Percentiles rank a stretch among this genome's conserved stretches.
Evolutionary conservation across 2,797 vertebrate genomes (phyloP).

Genomic region (Pangasius sanitwongsei): DNA sequence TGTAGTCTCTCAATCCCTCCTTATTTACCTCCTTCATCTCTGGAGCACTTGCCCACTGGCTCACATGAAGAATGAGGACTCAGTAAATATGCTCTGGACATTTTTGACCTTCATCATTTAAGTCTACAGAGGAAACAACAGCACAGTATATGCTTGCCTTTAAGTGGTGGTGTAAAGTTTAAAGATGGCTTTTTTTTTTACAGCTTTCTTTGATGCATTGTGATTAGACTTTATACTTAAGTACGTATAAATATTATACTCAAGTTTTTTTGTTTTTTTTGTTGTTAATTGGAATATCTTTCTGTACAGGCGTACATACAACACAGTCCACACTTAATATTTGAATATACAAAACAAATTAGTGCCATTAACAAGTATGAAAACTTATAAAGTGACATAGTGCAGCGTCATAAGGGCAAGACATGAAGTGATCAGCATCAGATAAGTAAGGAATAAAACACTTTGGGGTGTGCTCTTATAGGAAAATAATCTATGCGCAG

Average conservation of each 20-base stretch:
- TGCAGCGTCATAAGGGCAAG: background rate
- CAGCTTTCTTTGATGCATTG: background rate
- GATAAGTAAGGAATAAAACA: background rate
- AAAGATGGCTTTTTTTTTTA: background rate
- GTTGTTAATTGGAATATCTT: background rate
- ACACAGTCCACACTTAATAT: background rate
- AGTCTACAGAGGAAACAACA: background rate
- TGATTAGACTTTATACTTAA: background rate
- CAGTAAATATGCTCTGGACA: background rate
- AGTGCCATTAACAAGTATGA: background rate
- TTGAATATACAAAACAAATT: background rate
- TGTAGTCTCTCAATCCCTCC: background rate
- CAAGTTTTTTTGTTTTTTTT: background rate
- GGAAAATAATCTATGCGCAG: background rate
- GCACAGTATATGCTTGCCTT: background rate
- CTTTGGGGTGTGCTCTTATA: background rate
- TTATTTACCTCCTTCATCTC: conserved; percentile 15
- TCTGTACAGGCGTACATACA: background rate
- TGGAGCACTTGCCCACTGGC: background rate
- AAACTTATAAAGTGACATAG: background rate
- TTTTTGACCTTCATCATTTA: background rate
- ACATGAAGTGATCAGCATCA: background rate
- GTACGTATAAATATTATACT: background rate
- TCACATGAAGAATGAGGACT: conserved; percentile 9
- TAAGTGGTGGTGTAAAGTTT: background rate